phyloP scores from a whole-genome alignment of 2,797 vertebrate genomes.

The Harpagifer antarcticus region DNA sequence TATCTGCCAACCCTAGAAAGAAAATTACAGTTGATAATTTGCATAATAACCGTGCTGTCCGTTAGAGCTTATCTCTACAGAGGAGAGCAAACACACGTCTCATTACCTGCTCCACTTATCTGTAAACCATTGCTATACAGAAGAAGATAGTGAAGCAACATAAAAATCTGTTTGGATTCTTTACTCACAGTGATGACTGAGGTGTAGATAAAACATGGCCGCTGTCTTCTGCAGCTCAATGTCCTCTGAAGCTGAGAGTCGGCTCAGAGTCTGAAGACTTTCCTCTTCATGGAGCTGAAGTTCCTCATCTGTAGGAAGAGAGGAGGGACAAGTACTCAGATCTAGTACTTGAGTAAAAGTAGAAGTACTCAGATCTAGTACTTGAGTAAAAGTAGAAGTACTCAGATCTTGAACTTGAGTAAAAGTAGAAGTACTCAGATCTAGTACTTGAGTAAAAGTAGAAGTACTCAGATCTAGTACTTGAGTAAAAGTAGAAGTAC shows the following conservation, averaged over 20 bases:
- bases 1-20: not conserved
- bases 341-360: too few species aligned
- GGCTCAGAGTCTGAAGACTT: constrained; percentile 77
- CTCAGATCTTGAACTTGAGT: too few species aligned
- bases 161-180: constrained; percentile 14
- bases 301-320: constrained; percentile 74
- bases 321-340: not conserved
- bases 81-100: constrained; percentile 26
- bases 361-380: too few species aligned
- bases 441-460: too few species aligned
- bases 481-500: too few species aligned
- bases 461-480: too few species aligned
- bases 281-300: constrained; percentile 72
- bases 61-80: constrained; percentile 29
- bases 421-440: too few species aligned
- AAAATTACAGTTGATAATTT: constrained; percentile 65
- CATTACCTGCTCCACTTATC: constrained; percentile 2
- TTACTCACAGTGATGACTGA: constrained; percentile 87
- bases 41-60: constrained; percentile 65
- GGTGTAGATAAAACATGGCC: constrained; percentile 83
- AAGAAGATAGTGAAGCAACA: not conserved
- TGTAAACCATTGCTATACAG: not conserved
- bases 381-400: too few species aligned
- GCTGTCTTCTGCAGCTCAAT: constrained; percentile 83
- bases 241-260: constrained; percentile 83